Percentiles rank a stretch among this genome's conserved stretches.
These are phyloP conservation scores for Noctilio leporinus DNA, from an alignment of 2,113 vertebrate species.

Conservation along the genomic window DNA sequence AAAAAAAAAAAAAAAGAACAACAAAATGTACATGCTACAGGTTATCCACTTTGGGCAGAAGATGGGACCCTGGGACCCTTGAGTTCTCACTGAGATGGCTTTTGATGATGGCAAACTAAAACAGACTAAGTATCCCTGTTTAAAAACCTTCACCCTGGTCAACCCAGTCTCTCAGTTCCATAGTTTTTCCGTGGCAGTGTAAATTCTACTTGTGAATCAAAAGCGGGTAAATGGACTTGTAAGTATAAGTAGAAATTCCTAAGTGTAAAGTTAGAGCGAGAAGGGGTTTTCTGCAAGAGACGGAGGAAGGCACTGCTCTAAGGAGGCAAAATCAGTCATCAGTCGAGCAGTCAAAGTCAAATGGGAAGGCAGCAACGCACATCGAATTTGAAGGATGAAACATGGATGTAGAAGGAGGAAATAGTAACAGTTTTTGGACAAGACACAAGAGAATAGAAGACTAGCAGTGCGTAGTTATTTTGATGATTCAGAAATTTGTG, in stretches of 20 bases:
- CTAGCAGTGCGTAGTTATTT: not conserved
- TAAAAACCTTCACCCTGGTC: not conserved
- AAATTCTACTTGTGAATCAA: not conserved
- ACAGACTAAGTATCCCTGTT: not conserved
- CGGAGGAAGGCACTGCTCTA: not conserved
- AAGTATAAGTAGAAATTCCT: not conserved
- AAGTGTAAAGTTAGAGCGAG: not conserved
- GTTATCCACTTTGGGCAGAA: not conserved
- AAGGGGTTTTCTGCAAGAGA: not conserved
- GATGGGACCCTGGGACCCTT: not conserved
- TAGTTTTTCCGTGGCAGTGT: not conserved
- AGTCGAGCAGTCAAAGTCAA: not conserved
- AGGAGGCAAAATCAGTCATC: not conserved
- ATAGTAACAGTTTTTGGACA: not conserved
- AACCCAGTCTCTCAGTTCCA: not conserved
- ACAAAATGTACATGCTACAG: not conserved
- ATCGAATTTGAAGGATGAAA: not conserved
- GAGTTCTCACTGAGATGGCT: not conserved
- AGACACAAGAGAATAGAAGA: not conserved
- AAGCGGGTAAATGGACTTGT: not conserved
- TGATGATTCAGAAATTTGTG: not conserved
- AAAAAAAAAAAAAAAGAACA: not conserved
- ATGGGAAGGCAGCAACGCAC: not conserved
- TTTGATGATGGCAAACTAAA: not conserved
- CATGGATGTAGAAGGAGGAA: not conserved